Evolutionary conservation across 1,140 invertebrate species (phyloP), one percentile per base, ranked within the genome.

Genomic region (Drosophila pectinifera): DNA sequence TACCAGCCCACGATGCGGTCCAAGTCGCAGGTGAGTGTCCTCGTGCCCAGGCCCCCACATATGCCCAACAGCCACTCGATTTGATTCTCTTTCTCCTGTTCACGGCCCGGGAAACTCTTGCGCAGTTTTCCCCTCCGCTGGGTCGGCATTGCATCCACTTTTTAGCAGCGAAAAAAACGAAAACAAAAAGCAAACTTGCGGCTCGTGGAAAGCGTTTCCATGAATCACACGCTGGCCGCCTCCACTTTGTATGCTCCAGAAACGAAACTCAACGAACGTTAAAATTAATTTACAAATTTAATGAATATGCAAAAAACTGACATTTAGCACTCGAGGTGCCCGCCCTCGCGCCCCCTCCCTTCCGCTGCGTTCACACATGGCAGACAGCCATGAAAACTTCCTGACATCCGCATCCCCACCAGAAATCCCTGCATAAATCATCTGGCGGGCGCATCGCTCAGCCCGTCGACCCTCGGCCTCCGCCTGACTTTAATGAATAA

Each of bases 1-100:
- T 96, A 96, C 93, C 95, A 96, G 81, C 95, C 95, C 14, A 95
- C 96, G 61, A 95, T 96, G 73, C 94, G 96, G 72, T 96, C 95
- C 78, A 96, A 96, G 70, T 96, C 95, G 73, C 96, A 96, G 95
- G 96, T 97, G 93, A 94, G 92, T 90, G 59, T 20, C 39, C 45
- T 34, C 16, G 14, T 49, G 28, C 42, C 68, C 24, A 8, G 31
- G 31, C 49, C 14, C 13, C 16, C 5, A 10, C 8, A 36, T 31
- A 28, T 39, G 41, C 22, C 18, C 41, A 14, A 24, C 63, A 69
- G 18, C 41, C 41, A 70, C 43, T 46, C 48, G 64, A 46, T 70
- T 70, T 45, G 41, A 31, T 38, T 38, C 67, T 56, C 64, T 46
- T 70, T 69, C 51, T 46, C 64, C n/a, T 24, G 8, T 46, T 39